Conservation (phyloP, 2,113 vertebrate species). For the Onychostoma macrolepis region DNA sequence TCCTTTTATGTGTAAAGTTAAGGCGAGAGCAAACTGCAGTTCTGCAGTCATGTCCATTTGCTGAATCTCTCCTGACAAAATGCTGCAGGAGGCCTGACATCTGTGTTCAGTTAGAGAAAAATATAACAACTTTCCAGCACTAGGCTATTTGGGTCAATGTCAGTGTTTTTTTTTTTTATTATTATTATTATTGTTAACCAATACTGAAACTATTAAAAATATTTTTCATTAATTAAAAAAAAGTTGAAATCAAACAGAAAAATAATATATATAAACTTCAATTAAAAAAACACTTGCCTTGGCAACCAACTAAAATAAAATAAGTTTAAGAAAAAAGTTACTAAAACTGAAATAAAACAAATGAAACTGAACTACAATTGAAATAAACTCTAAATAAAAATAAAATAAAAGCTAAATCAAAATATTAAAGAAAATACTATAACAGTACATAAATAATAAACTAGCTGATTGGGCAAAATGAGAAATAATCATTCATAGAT, state of each 20-base stretch:
- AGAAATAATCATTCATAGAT: not conserved
- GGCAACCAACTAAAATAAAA: not conserved
- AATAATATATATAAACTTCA: not conserved
- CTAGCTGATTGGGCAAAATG: not conserved
- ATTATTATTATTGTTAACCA: not conserved
- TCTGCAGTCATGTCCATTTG: not conserved
- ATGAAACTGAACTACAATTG: not conserved
- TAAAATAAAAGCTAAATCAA: not conserved
- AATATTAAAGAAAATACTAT: not conserved
- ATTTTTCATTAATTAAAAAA: not conserved
- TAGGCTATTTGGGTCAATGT: not conserved
- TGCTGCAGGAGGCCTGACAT: not conserved
- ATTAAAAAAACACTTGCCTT: not conserved
- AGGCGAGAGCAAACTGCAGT: not conserved
- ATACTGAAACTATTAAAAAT: not conserved
- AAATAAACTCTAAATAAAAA: not conserved
- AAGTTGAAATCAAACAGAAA: not conserved
- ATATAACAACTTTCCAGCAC: conserved; percentile 6
- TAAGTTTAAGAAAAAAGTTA: not conserved
- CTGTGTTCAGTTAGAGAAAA: conserved; percentile 15
- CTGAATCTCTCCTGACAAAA: not conserved
- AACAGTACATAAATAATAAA: not conserved
- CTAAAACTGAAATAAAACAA: not conserved
- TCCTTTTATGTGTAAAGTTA: not conserved
- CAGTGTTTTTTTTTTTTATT: not conserved